phyloP scores from a whole-genome alignment of 2,888 invertebrate genomes.

The Melieria crassipennis region DNA sequence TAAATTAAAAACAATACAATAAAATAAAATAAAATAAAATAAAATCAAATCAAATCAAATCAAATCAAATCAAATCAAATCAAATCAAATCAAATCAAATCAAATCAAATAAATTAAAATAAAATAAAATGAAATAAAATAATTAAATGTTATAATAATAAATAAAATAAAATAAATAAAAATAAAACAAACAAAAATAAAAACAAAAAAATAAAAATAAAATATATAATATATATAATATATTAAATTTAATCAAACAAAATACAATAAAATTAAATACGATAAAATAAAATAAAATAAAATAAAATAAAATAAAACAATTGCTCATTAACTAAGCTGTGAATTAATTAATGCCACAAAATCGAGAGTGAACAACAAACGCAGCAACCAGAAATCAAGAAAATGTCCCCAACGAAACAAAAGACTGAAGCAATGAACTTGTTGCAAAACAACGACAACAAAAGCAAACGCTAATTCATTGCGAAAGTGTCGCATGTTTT shows the following conservation, averaged over 20 bases:
- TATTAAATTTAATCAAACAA: conserved; percentile 47
- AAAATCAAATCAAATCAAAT: conserved; percentile 40
- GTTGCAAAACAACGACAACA: no score
- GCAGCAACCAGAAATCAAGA: no score
- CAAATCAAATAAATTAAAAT: conserved; percentile 32
- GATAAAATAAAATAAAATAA: conserved; percentile 33
- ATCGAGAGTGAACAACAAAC: no score
- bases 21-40: conserved; percentile 1
- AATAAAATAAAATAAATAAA: conserved; percentile 17
- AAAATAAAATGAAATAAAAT: conserved; percentile 4
- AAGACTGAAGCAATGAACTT: no score
- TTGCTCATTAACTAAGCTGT: no score
- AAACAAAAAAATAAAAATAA: conserved; percentile 10
- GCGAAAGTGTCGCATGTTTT: no score
- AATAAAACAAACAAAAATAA: conserved; percentile 27
- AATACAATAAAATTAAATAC: conserved; percentile 44
- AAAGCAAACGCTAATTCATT: no score
- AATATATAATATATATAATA: conserved; percentile 9
- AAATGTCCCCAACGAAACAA: no score
- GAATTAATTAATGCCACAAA: no score
- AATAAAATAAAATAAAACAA: conserved; percentile 16
- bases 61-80: conserved; percentile 32
- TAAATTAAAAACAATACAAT: conserved; percentile 20
- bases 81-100: conserved; percentile 29
- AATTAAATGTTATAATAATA: conserved; percentile 31